Evolutionary conservation across 2,113 vertebrate species (phyloP).

Genomic region (Hymenochirus boettgeri): DNA sequence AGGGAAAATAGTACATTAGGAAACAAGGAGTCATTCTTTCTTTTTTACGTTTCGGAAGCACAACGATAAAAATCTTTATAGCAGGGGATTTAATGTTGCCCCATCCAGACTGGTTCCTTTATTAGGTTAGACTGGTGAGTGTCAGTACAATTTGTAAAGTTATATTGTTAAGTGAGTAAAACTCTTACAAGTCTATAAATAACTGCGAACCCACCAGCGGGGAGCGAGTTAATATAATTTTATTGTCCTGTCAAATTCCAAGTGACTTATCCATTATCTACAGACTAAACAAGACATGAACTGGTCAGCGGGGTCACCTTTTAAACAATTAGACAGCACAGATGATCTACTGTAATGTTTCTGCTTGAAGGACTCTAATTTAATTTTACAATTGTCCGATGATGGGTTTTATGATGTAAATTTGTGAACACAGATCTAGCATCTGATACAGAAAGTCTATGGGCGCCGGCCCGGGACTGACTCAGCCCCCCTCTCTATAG

Average conservation of each 20-base stretch:
- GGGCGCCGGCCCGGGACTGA: not conserved
- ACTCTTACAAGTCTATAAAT: no score
- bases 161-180: no score
- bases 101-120: no score
- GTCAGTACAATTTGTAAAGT: no score
- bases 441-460: not conserved
- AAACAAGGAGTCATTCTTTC: no score
- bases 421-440: slow-evolving; percentile 13
- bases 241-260: not conserved
- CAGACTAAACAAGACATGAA: slow-evolving; percentile 19
- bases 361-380: slow-evolving; percentile 23
- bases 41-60: no score
- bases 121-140: no score
- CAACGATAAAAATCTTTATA: no score
- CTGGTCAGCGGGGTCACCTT: slow-evolving; percentile 27
- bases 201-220: not conserved
- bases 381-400: slow-evolving; percentile 16
- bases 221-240: not conserved
- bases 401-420: slow-evolving; percentile 19
- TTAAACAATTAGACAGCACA: slow-evolving; percentile 28
- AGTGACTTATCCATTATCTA: not conserved
- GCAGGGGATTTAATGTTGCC: no score
- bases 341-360: slow-evolving; percentile 15
- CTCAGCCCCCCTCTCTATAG: no score
- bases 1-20: no score